A percentile compares a stretch with the other conserved stretches of the same genome.
These are phyloP conservation scores for Rugalucina vietnamica DNA, from an alignment of 2,888 invertebrate species.

Conservation along the genomic window DNA sequence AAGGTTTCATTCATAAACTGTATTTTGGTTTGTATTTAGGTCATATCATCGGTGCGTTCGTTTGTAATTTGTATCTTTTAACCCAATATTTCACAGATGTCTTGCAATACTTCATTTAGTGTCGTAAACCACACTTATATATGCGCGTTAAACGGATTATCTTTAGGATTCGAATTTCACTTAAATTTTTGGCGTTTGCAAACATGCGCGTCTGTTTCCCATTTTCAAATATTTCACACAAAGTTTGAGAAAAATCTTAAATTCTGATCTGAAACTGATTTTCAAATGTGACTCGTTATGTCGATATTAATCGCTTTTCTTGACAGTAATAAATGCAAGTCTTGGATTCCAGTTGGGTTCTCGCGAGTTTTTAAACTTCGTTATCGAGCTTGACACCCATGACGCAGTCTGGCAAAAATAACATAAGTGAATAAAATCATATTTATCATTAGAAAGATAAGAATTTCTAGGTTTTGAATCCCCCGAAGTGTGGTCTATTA, in stretches of 20 bases:
- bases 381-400: conserved; percentile 10
- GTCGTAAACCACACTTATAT: neutral
- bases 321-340: conserved; percentile 12
- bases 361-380: conserved; percentile 8
- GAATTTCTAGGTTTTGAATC: conserved; percentile 59
- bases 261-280: neutral
- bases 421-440: conserved; percentile 55
- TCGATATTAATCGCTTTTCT: conserved; percentile 7
- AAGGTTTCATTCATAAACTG: conserved; percentile 12
- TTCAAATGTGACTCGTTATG: conserved; percentile 1
- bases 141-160: neutral
- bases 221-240: neutral
- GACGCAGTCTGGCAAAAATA: conserved; percentile 17
- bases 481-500: conserved; percentile 61
- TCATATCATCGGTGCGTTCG: neutral
- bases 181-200: neutral
- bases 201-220: neutral
- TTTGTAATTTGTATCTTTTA: neutral
- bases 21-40: neutral
- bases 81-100: neutral
- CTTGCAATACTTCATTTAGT: neutral
- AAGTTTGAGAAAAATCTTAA: neutral
- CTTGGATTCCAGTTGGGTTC: neutral
- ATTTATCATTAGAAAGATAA: conserved; percentile 64
- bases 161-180: neutral